Base-by-base conservation (phyloP, 1,140 invertebrate genomes). In the Octopus sinensis region DNA sequence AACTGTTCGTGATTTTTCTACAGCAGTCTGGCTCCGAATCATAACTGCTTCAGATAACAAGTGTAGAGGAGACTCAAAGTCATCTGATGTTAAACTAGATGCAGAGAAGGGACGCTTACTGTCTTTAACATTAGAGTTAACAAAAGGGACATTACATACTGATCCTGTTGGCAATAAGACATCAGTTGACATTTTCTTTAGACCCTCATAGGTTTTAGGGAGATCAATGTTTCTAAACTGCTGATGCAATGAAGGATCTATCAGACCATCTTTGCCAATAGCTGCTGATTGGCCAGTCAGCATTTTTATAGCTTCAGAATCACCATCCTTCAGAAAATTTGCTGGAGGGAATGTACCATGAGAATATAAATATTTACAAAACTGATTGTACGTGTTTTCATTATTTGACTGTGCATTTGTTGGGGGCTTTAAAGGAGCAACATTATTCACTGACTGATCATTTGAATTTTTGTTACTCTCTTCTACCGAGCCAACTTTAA, bases 301-400 rank as follows among this genome's bases (percentile, higher is more conserved):
- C 5, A 73, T n/a, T 73, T 17, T 73, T 23, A 73, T 73, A 9
- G 68, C 6, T 6, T 73, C 68, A 13, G 68, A 73, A 73, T 13
- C 30, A 12, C 5, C 68, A 73, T 82, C 78, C 4, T 78, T 53
- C 52, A 86, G 80, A 80, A 85, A 85, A 12, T 83, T 83, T 52
- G 82, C 73, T 52, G 88, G 87, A 73, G 88, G 88, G 82, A 89
- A 89, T 77, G 85, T 82, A 76, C 88, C 88, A 84, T 84, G 84
- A 10, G 81, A 80, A 81, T 88, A 88, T 82, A 87, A 88, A 79
- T 87, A 89, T 80, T 87, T 87, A 87, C 88, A 89, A 80, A 88
- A 88, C 10, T 85, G 84, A 54, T 85, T 84, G 76, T 89, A 88
- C 75, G 87, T 82, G 73, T 85, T 82, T 78, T 78, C 68, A 73